Evolutionary conservation across 2,113 vertebrate species (phyloP), one percentile per base, ranked within the genome.

Genomic region (Misgurnus anguillicaudatus): DNA sequence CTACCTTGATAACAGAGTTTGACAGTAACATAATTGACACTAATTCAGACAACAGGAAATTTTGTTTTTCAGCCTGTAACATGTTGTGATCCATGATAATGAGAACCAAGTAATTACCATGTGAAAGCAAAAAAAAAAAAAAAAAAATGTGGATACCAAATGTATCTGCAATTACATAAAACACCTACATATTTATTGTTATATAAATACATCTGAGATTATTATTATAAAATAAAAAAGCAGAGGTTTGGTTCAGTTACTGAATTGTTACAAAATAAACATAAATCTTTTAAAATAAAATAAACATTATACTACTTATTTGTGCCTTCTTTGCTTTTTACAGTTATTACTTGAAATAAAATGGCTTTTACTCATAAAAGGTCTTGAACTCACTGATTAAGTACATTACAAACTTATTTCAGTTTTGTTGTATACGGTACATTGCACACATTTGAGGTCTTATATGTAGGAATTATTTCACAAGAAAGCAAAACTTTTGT

Each of bases 221-320:
- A 45, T 64, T 38, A 39, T 4, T 9, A 4, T 8, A 75, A 64
- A 78, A 75, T 58, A 71, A 87, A 88, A 31, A 91, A 92, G 90
- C 90, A 91, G 89, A 91, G 88, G 89, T 89, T 92, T 92, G 91
- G 87, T 90, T 87, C 80, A 81, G 70, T 58, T n/a, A 66, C 17
- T 79, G 11, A 75, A 53, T 61, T 38, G 21, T 75, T 48, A 47
- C n/a, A 75, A 11, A 41, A 48, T n/a, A 57, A 70, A 60, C 45
- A 74, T 60, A 38, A 60, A 57, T 14, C 24, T 31, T 10, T 14
- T 57, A 57, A 19, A 57, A 57, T 14, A 61, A 60, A 61, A 79
- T 48, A 65, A 75, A 6, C 5, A 53, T 41, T 5, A 60, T 45
- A 36, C 16, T 36, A 78, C 42, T 11, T 10, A 62, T 71, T 39